A percentile compares a stretch with the other conserved stretches of the same genome.
Evolutionary conservation across 2,113 vertebrate genomes (phyloP).

Genomic region (Hydropotes inermis): DNA sequence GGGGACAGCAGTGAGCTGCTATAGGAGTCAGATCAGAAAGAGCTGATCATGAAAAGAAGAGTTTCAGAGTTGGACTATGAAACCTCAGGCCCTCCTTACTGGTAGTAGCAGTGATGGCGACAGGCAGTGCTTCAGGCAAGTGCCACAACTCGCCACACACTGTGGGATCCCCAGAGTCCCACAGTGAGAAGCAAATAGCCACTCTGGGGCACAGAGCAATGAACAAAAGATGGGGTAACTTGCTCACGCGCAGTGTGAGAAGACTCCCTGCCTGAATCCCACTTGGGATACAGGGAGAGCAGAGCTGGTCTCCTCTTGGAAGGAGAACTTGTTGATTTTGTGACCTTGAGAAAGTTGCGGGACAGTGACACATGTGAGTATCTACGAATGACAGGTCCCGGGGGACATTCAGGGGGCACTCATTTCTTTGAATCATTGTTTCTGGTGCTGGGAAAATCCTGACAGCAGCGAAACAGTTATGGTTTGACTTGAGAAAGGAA

Average conservation of each 20-base stretch:
- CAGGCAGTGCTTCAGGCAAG: not conserved
- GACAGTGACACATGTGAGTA: not conserved
- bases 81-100: not conserved
- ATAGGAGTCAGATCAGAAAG: not conserved
- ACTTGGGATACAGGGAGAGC: not conserved
- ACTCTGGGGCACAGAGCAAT: not conserved
- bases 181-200: not conserved
- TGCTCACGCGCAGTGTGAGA: not conserved
- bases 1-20: not conserved
- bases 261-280: not conserved
- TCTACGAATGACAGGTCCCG: not conserved
- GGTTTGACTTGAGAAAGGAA: not conserved
- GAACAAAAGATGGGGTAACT: not conserved
- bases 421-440: not conserved
- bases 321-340: not conserved
- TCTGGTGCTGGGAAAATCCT: not conserved
- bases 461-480: not conserved
- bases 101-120: not conserved
- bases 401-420: not conserved
- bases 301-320: not conserved
- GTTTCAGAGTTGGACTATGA: not conserved
- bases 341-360: not conserved
- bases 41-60: not conserved
- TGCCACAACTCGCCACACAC: not conserved
- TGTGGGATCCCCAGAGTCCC: not conserved